A percentile compares a stretch with the other conserved stretches of the same genome.
Conservation (phyloP, 1,140 invertebrate genomes). For the Macrosteles quadrilineatus region DNA sequence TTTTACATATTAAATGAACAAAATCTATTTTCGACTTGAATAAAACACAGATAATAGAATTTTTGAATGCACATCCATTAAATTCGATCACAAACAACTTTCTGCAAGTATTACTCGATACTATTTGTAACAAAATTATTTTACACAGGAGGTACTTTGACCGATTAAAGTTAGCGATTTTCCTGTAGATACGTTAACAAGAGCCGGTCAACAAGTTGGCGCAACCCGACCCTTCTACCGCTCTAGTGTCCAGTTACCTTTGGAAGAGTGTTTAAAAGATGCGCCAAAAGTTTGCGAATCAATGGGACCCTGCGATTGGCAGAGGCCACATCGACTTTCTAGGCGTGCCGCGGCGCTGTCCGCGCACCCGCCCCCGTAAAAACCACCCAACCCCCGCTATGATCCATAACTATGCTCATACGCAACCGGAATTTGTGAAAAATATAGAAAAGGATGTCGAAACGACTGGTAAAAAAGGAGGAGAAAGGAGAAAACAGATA, state of each 20-base stretch:
- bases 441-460: conserved; percentile 33
- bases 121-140: no score
- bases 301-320: conserved; percentile 13
- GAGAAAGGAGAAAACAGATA: conserved; percentile 31
- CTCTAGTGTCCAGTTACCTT: conserved; percentile 7
- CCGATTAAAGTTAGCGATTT: no score
- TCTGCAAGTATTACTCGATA: no score
- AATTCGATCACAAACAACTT: no score
- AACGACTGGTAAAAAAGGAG: conserved; percentile 32
- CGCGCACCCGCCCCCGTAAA: conserved; percentile 23
- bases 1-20: no score
- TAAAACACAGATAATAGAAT: no score
- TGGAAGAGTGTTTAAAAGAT: background rate
- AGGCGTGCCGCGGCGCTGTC: background rate
- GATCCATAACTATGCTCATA: conserved; percentile 34
- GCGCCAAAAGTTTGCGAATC: conserved; percentile 18
- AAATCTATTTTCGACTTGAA: no score
- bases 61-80: no score
- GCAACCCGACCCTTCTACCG: background rate
- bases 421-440: conserved; percentile 33
- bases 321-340: conserved; percentile 7
- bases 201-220: no score
- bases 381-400: conserved; percentile 16
- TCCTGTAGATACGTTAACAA: no score
- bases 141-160: no score